Evolutionary conservation across 1,140 invertebrate genomes (phyloP), one percentile per base, ranked within the genome.

Genomic region (Dendrolimus kikuchii): DNA sequence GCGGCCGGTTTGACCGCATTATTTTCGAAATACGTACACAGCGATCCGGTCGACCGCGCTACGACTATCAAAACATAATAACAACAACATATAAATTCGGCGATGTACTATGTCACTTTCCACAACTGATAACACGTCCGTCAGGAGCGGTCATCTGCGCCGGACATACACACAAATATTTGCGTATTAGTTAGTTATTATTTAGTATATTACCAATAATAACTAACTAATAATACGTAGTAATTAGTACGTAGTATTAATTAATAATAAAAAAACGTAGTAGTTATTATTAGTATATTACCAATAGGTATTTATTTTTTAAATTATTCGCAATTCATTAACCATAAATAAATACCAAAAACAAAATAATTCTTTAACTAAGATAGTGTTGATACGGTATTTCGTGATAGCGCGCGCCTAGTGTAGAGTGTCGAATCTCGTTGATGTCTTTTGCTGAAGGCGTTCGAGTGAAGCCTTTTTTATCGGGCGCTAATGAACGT

Each of bases 1-100:
- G 80, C 72, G 72, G 77, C 81, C 75, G 78, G 81, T 86, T 79
- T 86, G 81, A 86, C 81, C 81, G 81, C 81, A 86, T 86, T 86
- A 85, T 85, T 85, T 81, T 79, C 74, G 80, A 81, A 82, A 85
- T 85, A 85, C 81, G 78, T 81, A 81, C 75, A 71, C 75, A 66
- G 64, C 68, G 71, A 80, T 80, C 77, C 80, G 77, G 72, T 76
- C 72, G 77, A 71, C 67, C 70, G 71, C 61, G 77, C 70, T 72
- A 78, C 65, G 68, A 71, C 66, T 63, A 82, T 82, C 77, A 83
- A 86, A 86, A 86, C 80, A 86, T 74, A 74, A 78, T 77, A 73
- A 77, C 71, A 79, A 80, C 75, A 75, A 71, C 69, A 75, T 70
- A 74, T 68, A 67, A 64, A 70, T 66, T 64, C 62, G 63, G 60